These are phyloP conservation scores for Vespertilio murinus DNA, from an alignment of 2,797 vertebrate species.

Conservation along the genomic window DNA sequence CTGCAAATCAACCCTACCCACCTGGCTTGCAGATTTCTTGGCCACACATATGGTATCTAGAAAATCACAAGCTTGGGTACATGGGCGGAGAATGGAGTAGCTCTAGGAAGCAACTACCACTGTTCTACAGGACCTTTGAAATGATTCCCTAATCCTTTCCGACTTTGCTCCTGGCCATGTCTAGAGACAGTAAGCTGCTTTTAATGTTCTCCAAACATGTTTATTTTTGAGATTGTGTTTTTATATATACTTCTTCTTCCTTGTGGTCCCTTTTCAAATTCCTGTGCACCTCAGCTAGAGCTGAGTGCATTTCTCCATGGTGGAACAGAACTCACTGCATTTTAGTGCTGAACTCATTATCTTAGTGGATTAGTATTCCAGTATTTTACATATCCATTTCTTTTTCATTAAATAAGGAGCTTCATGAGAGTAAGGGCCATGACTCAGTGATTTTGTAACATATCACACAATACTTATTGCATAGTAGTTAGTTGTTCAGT, in stretches of 20 bases:
- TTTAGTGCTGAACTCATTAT: not conserved
- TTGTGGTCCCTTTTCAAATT: not conserved
- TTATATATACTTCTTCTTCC: not conserved
- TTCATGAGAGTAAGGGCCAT: not conserved
- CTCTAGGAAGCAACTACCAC: not conserved
- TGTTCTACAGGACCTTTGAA: not conserved
- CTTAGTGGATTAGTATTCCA: not conserved
- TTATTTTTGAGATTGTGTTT: not conserved
- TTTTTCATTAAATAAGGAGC: not conserved
- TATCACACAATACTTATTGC: not conserved
- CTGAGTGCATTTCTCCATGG: not conserved
- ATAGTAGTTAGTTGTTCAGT: not conserved
- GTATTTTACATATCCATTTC: not conserved
- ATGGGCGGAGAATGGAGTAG: accelerated
- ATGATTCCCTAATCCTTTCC: not conserved
- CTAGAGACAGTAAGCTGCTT: not conserved
- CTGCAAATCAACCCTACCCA: not conserved
- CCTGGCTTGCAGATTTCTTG: not conserved
- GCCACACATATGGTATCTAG: not conserved
- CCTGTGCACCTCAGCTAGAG: not conserved
- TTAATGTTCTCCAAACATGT: not conserved
- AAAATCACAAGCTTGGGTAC: not conserved
- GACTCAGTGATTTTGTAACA: not conserved
- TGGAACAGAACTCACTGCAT: not conserved
- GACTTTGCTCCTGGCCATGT: not conserved